phyloP scores from a whole-genome alignment of 2,888 invertebrate genomes.

The Callimorpha dominula region DNA sequence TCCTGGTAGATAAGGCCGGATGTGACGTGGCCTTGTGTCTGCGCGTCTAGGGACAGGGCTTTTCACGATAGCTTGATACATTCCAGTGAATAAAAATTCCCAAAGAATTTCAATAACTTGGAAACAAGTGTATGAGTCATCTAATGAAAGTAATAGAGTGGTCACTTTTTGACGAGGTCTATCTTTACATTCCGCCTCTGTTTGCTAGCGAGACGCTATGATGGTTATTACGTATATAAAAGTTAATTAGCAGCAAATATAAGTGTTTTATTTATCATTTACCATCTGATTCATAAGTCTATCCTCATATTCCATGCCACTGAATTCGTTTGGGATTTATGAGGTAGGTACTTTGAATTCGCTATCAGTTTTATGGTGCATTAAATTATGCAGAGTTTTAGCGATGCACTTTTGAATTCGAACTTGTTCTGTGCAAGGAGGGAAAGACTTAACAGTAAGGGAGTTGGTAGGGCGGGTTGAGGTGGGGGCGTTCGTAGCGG shows the following conservation, averaged over 20 bases:
- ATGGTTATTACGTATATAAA: slow-evolving; percentile 42
- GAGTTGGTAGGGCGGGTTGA: slow-evolving; percentile 61
- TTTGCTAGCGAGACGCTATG: slow-evolving; percentile 30
- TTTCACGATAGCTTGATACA: slow-evolving; percentile 84
- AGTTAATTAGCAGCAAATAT: slow-evolving; percentile 49
- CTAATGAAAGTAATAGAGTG: slow-evolving; percentile 52
- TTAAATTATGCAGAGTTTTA: slow-evolving; percentile 71
- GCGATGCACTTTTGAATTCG: slow-evolving; percentile 65
- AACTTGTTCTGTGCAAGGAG: slow-evolving; percentile 67
- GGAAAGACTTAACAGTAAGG: slow-evolving; percentile 58
- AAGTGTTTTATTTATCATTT: slow-evolving; percentile 50
- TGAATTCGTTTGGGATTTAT: slow-evolving; percentile 48
- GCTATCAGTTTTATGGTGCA: slow-evolving; percentile 65
- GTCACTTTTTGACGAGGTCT: slow-evolving; percentile 37
- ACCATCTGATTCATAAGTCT: slow-evolving; percentile 43
- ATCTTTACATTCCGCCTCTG: slow-evolving; percentile 43
- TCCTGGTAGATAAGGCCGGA: slow-evolving; percentile 77
- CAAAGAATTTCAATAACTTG: slow-evolving; percentile 59
- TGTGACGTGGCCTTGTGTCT: slow-evolving; percentile 78
- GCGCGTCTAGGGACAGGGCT: slow-evolving; percentile 72
- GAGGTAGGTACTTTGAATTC: slow-evolving; percentile 50
- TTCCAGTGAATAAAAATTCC: slow-evolving; percentile 73
- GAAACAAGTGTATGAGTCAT: slow-evolving; percentile 67
- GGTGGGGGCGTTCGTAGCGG: slow-evolving; percentile 73
- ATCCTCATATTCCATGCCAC: slow-evolving; percentile 44